phyloP scores from a whole-genome alignment of 2,888 invertebrate species.

The Phyllotreta striolata region DNA sequence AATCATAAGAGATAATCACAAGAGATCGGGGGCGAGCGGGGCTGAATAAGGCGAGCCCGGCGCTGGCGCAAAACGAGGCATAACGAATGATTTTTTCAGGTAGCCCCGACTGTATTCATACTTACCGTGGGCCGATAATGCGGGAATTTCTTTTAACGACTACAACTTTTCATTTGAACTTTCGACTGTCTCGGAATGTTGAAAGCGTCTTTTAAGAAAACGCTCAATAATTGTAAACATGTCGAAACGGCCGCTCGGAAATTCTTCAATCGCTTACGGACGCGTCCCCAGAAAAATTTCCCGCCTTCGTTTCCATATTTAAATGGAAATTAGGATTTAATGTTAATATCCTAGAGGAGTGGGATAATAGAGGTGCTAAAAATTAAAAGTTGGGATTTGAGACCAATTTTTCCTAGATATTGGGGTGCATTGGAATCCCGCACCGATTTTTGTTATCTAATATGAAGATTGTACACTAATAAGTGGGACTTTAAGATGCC shows the following conservation, averaged over 20 bases:
- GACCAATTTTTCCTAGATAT: too few relatives aligned
- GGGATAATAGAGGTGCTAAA: too few relatives aligned
- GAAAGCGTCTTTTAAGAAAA: slow-evolving; percentile 41
- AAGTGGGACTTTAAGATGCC: too few relatives aligned
- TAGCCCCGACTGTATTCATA: slow-evolving; percentile 36
- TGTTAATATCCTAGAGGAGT: too few relatives aligned
- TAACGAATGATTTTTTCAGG: slow-evolving; percentile 36
- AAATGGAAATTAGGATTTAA: too few relatives aligned
- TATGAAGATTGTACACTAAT: too few relatives aligned
- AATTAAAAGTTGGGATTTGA: too few relatives aligned
- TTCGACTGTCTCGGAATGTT: slow-evolving; percentile 37
- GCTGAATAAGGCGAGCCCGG: slow-evolving; percentile 1
- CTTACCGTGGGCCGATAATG: slow-evolving; percentile 30
- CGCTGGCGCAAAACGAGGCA: slow-evolving; percentile 2
- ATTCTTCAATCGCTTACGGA: slow-evolving; percentile 52
- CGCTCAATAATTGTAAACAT: slow-evolving; percentile 45
- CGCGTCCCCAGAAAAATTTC: slow-evolving; percentile 30
- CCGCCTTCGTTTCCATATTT: too few relatives aligned
- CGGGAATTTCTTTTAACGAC: slow-evolving; percentile 36
- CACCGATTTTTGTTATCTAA: too few relatives aligned
- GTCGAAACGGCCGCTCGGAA: slow-evolving; percentile 50
- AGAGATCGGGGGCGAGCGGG: neutral
- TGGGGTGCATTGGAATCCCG: too few relatives aligned
- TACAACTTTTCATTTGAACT: slow-evolving; percentile 28
- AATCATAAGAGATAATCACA: too few relatives aligned